These are phyloP conservation scores for Dusona sp. DNA, from an alignment of 2,888 invertebrate genomes.

Conservation along the genomic window DNA sequence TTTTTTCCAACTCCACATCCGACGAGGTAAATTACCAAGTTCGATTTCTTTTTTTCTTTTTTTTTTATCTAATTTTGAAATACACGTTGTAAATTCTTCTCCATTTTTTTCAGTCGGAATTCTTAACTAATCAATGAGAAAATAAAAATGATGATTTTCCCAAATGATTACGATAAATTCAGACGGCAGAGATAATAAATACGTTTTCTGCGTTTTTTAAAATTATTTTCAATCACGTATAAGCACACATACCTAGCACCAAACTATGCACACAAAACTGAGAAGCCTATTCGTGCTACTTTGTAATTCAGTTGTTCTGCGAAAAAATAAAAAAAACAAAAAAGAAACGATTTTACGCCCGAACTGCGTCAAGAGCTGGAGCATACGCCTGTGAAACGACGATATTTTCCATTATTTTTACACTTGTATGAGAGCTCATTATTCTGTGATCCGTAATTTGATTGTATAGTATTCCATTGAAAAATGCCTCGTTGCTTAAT, in stretches of 20 bases:
- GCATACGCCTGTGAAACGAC: constrained; percentile 18
- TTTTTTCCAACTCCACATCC: background rate
- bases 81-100: too few relatives aligned
- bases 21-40: background rate
- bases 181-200: background rate
- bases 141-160: too few relatives aligned
- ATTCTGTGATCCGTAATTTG: background rate
- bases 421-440: background rate
- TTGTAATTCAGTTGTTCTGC: constrained; percentile 51
- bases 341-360: constrained; percentile 13
- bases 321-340: constrained; percentile 26
- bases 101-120: too few relatives aligned
- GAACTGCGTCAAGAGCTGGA: constrained; percentile 10
- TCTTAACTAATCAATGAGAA: too few relatives aligned
- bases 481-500: constrained; percentile 81
- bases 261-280: background rate
- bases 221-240: background rate
- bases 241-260: background rate
- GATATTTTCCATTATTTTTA: constrained; percentile 26
- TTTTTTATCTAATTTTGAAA: too few relatives aligned
- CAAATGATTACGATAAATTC: background rate
- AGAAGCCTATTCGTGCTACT: constrained; percentile 14
- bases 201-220: background rate
- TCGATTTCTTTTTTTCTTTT: too few relatives aligned
- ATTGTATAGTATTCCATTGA: background rate